phyloP scores from a whole-genome alignment of 2,113 vertebrate species.

The Bambusicola thoracicus region DNA sequence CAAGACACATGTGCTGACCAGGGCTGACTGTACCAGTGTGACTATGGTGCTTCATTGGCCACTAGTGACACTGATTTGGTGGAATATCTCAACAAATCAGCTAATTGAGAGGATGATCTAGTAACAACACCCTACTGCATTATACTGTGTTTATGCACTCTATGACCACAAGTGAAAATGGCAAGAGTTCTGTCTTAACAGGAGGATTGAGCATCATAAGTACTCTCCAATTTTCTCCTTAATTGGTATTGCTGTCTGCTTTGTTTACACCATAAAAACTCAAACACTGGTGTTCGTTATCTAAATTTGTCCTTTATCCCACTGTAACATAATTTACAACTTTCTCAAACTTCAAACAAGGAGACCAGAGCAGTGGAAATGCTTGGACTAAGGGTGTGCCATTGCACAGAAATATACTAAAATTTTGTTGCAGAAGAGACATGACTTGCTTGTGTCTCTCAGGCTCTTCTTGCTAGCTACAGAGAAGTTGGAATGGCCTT shows the following conservation, averaged over 20 bases:
- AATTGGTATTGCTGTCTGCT: slow-evolving; percentile 16
- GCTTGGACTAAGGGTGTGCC: background rate
- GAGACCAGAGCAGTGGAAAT: background rate
- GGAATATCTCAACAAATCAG: background rate
- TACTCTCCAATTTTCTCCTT: slow-evolving; percentile 14
- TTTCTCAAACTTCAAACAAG: background rate
- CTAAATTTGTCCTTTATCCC: background rate
- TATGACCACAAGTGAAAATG: background rate
- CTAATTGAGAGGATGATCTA: background rate
- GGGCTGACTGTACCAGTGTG: background rate
- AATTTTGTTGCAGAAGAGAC: background rate
- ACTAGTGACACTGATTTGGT: background rate
- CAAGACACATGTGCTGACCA: rapidly evolving
- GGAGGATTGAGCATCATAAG: background rate
- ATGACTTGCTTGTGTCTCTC: background rate
- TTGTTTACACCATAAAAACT: background rate
- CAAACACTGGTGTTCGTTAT: background rate
- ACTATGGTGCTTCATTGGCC: background rate
- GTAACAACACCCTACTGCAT: rapidly evolving
- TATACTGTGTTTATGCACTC: background rate
- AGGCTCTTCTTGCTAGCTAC: background rate
- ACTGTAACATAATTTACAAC: background rate
- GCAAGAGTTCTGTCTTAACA: background rate
- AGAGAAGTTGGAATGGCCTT: background rate
- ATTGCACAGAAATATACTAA: background rate